Conservation (phyloP, 2,797 vertebrate species). For the Protonibea diacanthus region DNA sequence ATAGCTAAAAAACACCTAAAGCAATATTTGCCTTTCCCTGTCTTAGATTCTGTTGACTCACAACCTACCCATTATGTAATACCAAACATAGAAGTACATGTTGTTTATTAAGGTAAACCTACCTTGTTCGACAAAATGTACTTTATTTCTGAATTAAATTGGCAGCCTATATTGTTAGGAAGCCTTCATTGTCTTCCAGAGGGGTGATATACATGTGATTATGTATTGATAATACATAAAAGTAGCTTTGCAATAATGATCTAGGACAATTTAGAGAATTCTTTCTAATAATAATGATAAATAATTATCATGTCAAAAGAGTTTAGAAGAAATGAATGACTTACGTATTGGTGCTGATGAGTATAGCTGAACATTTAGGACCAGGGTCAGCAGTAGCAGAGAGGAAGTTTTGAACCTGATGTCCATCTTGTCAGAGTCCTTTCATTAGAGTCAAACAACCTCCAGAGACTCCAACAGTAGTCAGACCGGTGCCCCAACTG, state of each 20-base stretch:
- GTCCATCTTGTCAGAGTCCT: constrained; percentile 15
- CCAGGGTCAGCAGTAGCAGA: constrained; percentile 59
- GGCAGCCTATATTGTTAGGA: not conserved
- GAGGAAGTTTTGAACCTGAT: constrained; percentile 47
- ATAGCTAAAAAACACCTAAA: constrained; percentile 34
- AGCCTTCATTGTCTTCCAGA: not conserved
- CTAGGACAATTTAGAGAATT: not conserved
- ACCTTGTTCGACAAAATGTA: not conserved
- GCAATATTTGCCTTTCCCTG: constrained; percentile 15
- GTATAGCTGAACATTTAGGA: constrained; percentile 45
- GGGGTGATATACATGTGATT: not conserved
- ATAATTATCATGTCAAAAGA: not conserved
- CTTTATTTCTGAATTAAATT: not conserved
- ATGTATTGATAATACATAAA: not conserved
- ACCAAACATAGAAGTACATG: not conserved
- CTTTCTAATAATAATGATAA: not conserved
- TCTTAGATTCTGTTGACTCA: constrained; percentile 35
- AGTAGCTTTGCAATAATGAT: not conserved
- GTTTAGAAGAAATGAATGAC: constrained; percentile 23
- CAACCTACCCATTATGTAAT: constrained; percentile 17
- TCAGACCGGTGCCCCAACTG: not conserved
- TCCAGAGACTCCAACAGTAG: constrained; percentile 12
- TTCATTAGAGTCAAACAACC: constrained; percentile 5
- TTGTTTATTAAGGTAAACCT: not conserved
- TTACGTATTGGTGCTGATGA: constrained; percentile 62